Evolutionary conservation across 2,113 vertebrate genomes (phyloP).

Genomic region (Patagioenas fasciata): DNA sequence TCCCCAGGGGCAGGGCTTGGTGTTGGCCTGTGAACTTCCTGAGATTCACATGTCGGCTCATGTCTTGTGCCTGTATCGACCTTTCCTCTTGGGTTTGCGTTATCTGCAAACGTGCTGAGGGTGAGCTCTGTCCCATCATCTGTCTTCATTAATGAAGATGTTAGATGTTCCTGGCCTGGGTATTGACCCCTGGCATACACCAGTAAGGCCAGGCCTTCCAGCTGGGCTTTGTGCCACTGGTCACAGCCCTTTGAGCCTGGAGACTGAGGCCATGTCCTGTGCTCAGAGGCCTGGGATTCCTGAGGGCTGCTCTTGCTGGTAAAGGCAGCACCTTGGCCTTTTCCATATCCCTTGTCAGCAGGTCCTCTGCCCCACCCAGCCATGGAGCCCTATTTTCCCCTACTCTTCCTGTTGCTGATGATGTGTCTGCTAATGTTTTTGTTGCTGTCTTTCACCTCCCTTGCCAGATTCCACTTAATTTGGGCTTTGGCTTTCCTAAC

Average conservation of each 20-base stretch:
- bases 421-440: background rate
- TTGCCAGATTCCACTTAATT: background rate
- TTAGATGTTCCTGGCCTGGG: background rate
- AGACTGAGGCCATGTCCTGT: background rate
- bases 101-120: background rate
- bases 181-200: background rate
- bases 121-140: background rate
- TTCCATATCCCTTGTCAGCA: background rate
- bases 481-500: background rate
- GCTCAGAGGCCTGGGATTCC: too few relatives aligned
- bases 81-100: background rate
- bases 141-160: background rate
- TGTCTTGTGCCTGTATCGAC: background rate
- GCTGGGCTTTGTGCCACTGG: background rate
- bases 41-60: background rate
- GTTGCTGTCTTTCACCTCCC: background rate
- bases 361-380: background rate
- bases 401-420: background rate
- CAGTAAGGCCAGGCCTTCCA: background rate
- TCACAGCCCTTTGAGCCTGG: background rate
- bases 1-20: background rate
- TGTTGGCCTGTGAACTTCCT: background rate
- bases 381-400: background rate
- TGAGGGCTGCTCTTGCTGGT: background rate
- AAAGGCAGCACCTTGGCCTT: background rate